Evolutionary conservation across 2,888 invertebrate genomes (phyloP), one percentile per base, ranked within the genome.

Genomic region (Nebria brevicollis): DNA sequence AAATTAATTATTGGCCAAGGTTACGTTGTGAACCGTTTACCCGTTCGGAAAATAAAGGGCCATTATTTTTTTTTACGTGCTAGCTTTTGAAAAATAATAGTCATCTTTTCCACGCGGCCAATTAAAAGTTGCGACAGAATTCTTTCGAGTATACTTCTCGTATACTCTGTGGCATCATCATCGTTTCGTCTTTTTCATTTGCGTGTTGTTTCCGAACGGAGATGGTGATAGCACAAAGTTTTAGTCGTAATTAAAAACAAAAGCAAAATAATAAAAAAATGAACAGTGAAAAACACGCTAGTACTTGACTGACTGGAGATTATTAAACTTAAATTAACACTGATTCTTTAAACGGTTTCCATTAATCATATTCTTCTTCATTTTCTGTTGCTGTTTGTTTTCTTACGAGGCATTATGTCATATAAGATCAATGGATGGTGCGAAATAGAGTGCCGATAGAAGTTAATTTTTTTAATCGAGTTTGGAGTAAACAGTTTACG

Each of bases 291-390:
- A 34, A 34, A 25, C 15, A 7, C 25, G 25, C 66, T 70, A 42
- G 34, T 73, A 41, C 73, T 73, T 26, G 43, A 34, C 75, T 79
- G 70, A 54, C 77, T 68, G 66, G 26, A 70, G 79, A 79, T 80
- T 75, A 80, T 80, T 80, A 80, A 80, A 75, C 75, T 75, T 75
- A 70, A 80, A 80, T 80, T 80, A 80, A 80, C 80, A 80, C 72
- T 72, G 80, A 75, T 80, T 80, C 75, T 72, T 75, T 80, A 80
- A 80, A 80, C 80, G 75, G 75, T 64, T 68, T 15, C 34, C 80
- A 80, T 80, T 75, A 80, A 80, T 80, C 80, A 80, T 80, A 75
- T 75, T 42, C n/a, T 42, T 42, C 64, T 54, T 54, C 65, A 68
- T 79, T 74, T 68, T 74, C 75, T 79, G 74, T 70, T 73, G 73